Base-by-base conservation (phyloP, 2,113 vertebrate species). In the Paraplagusia blochii region DNA sequence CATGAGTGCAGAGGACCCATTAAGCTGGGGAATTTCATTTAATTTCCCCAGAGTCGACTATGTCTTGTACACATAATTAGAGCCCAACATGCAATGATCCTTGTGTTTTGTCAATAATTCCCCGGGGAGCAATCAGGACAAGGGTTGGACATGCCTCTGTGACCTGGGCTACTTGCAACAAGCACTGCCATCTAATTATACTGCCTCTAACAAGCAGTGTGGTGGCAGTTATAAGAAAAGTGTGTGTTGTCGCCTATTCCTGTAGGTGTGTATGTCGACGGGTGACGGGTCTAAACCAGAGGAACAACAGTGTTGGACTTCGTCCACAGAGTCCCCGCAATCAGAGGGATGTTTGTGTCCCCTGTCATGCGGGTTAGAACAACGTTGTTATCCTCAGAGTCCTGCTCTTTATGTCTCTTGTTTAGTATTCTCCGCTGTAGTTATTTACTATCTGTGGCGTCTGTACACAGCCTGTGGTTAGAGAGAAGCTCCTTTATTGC, bases 11-110 rank as follows among this genome's bases (percentile, higher is more conserved):
- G 77, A 80, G 93, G 93, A 91, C 92, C 92, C 90, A 93, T 94
- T 94, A 93, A 93, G 91, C 92, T 93, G 87, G 94, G 95, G 95
- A 94, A 96, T 95, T 95, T 93, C 91, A 93, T 94, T 96, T 96
- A 95, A 96, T 96, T 97, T 97, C 94, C 95, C 95, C 88, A 68
- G 92, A 93, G 95, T 91, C 90, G 85, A 88, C 88, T 88, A 90
- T 92, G 93, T 92, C 93, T 95, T 94, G 92, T 96, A 96, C 92
- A 95, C 93, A 95, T 96, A 96, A 96, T 96, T 96, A 95, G 93
- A 94, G 92, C 88, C 91, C 90, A 92, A 92, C 91, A 92, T 90
- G 93, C 91, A 94, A 91, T 90, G 91, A 93, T 94, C 89, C 90
- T 92, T 92, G 91, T 93, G 92, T 95, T 95, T 95, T 95, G 93